Evolutionary conservation across 2,888 invertebrate genomes (phyloP).

Genomic region (Tachina grossa): DNA sequence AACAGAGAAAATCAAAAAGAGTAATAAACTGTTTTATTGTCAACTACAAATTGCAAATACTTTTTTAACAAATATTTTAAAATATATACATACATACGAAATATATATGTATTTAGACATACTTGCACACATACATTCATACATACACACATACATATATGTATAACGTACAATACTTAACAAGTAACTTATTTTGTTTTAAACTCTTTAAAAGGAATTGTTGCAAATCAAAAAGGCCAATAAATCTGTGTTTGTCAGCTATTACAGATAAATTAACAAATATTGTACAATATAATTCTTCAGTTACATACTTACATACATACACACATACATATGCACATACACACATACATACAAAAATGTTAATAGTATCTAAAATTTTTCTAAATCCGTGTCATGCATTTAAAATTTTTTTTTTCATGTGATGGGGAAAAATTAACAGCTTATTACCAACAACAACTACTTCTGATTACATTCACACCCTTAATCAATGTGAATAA

Average conservation of each 20-base stretch:
- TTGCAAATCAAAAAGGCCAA: background rate
- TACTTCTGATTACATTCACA: slow-evolving; percentile 64
- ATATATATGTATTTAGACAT: too few species aligned
- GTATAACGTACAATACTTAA: background rate
- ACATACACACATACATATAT: background rate
- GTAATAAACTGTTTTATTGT: too few species aligned
- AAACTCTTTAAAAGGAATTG: slow-evolving; percentile 4
- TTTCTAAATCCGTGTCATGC: slow-evolving; percentile 55
- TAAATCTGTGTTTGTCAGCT: background rate
- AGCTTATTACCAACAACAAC: slow-evolving; percentile 48
- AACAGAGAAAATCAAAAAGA: background rate
- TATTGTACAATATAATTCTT: background rate
- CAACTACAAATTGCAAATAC: too few species aligned
- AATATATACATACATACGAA: too few species aligned
- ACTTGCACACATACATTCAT: background rate
- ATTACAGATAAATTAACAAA: too few species aligned
- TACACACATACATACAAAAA: background rate
- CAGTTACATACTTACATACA: background rate
- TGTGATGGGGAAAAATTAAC: slow-evolving; percentile 63
- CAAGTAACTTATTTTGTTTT: background rate
- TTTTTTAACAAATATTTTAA: too few species aligned
- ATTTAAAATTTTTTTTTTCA: slow-evolving; percentile 51
- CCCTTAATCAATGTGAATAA: slow-evolving; percentile 62
- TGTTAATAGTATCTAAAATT: slow-evolving; percentile 28
- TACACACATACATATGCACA: background rate